Evolutionary conservation across 2,888 invertebrate species (phyloP).

Genomic region (Tetheella fluctuosa): DNA sequence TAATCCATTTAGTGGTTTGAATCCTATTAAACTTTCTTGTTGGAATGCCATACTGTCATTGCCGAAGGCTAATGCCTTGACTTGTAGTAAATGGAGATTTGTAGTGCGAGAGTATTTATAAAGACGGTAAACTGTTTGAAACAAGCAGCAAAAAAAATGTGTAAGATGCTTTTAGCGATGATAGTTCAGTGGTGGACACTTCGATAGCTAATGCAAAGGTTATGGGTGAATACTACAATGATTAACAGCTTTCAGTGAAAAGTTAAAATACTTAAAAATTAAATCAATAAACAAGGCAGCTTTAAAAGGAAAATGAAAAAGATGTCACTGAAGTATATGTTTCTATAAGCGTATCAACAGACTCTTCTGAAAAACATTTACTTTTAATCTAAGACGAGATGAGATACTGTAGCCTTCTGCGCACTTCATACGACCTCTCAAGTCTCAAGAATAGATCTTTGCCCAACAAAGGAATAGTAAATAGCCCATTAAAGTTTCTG

Average conservation of each 20-base stretch:
- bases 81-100: constrained; percentile 38
- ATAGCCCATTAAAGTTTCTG: neutral
- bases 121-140: neutral
- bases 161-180: neutral
- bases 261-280: no score
- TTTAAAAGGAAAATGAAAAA: neutral
- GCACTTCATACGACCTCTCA: neutral
- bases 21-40: constrained; percentile 66
- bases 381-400: neutral
- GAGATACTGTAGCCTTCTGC: neutral
- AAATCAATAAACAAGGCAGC: no score
- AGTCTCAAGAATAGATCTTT: neutral
- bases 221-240: no score
- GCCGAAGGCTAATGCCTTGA: constrained; percentile 59
- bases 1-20: constrained; percentile 62
- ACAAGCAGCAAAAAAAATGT: neutral
- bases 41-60: constrained; percentile 34
- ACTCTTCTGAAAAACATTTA: neutral
- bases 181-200: no score
- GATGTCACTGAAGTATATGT: neutral
- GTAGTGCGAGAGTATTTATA: neutral
- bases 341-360: neutral
- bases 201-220: no score
- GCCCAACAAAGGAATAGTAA: constrained; percentile 6
- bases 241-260: no score